A percentile compares a stretch with the other conserved stretches of the same genome.
Evolutionary conservation across 2,113 vertebrate species (phyloP).

Genomic region (Micromys minutus): DNA sequence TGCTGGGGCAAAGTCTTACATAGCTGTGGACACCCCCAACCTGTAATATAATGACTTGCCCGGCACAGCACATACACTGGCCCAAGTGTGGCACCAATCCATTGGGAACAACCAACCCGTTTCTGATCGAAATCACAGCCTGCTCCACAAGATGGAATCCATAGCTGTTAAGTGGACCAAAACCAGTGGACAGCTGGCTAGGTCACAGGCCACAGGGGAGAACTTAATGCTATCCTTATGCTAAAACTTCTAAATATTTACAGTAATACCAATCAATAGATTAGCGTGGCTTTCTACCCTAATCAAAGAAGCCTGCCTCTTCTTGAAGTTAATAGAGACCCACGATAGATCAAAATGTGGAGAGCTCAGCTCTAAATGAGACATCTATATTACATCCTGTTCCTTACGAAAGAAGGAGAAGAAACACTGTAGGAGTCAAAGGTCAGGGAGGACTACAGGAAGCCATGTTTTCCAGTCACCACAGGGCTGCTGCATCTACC

Average conservation of each 20-base stretch:
- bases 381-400: neutral
- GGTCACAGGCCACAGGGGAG: neutral
- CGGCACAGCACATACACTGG: neutral
- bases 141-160: neutral
- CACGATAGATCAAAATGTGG: neutral
- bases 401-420: neutral
- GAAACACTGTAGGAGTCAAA: neutral
- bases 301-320: neutral
- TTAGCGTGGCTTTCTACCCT: too few relatives aligned
- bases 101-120: neutral
- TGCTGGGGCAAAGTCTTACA: neutral
- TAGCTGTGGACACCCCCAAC: neutral
- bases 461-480: neutral
- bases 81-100: neutral
- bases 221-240: neutral
- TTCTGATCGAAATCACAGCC: neutral
- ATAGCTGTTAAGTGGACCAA: neutral
- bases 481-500: neutral
- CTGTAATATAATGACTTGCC: too few relatives aligned
- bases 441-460: neutral
- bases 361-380: neutral
- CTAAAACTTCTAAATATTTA: neutral
- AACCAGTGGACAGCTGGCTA: neutral
- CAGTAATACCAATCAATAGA: neutral
- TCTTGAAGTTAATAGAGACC: neutral